Conservation (phyloP, 1,140 invertebrate species). For the Orius insidiosus region DNA sequence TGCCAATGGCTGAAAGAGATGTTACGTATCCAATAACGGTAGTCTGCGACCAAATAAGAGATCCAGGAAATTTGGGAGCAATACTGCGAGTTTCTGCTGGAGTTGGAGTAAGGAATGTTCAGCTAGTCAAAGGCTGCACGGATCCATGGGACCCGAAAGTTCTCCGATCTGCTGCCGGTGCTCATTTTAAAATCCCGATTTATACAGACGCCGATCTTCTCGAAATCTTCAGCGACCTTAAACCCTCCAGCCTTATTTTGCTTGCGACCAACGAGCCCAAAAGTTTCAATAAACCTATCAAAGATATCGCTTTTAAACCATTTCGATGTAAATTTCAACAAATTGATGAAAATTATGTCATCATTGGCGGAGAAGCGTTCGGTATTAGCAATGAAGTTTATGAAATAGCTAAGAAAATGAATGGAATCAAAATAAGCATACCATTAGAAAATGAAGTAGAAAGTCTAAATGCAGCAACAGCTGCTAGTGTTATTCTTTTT, state of each 20-base stretch:
- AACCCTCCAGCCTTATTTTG: conserved; percentile 11
- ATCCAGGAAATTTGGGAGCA: conserved; percentile 77
- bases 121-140: conserved; percentile 62
- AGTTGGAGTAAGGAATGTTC: conserved; percentile 54
- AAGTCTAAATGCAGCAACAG: conserved; percentile 70
- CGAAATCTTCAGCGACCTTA: conserved; percentile 26
- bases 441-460: conserved; percentile 61
- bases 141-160: conserved; percentile 83
- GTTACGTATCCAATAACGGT: conserved; percentile 56
- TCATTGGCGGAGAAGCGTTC: conserved; percentile 78
- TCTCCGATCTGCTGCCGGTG: conserved; percentile 56
- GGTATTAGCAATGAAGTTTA: conserved; percentile 55
- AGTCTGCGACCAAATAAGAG: conserved; percentile 75
- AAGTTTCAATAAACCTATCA: conserved; percentile 13
- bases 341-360: conserved; percentile 36
- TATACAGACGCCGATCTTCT: conserved; percentile 37
- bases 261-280: conserved; percentile 6
- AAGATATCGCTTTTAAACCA: conserved; percentile 37
- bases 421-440: conserved; percentile 50
- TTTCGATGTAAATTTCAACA: conserved; percentile 37
- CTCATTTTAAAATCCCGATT: conserved; percentile 65
- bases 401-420: conserved; percentile 32
- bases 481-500: conserved; percentile 64
- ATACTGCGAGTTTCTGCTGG: conserved; percentile 64
- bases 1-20: conserved; percentile 15